Conservation (phyloP, 1,140 invertebrate genomes). For the Drosophila littoralis region DNA sequence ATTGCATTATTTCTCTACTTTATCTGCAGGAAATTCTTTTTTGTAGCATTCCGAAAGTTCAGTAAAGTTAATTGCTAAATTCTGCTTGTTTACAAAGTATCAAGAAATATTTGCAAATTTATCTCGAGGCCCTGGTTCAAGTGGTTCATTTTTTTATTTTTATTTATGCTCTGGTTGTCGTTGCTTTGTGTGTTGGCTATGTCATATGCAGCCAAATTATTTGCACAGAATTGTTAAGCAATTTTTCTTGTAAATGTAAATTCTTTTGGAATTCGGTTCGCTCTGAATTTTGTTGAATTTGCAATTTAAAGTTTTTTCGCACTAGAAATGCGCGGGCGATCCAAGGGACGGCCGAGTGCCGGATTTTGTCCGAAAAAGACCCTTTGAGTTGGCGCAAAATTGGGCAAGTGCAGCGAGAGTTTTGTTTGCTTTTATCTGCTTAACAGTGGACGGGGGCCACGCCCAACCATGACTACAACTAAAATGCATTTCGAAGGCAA, state of each 20-base stretch:
- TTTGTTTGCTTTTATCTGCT: conserved; percentile 49
- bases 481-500: conserved; percentile 8
- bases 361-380: conserved; percentile 14
- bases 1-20: too few relatives aligned
- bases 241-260: conserved; percentile 50
- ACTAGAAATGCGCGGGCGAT: conserved; percentile 9
- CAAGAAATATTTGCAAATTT: conserved; percentile 2
- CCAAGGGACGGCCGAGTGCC: background rate
- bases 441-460: conserved; percentile 8
- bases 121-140: too few relatives aligned
- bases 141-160: conserved; percentile 3
- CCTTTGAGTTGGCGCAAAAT: conserved; percentile 39
- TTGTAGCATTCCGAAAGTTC: background rate
- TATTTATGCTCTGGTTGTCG: conserved; percentile 4
- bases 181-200: conserved; percentile 12
- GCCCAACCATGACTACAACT: conserved; percentile 2
- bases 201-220: conserved; percentile 48
- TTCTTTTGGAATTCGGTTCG: conserved; percentile 41
- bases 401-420: conserved; percentile 37
- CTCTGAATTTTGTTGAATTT: conserved; percentile 49
- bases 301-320: conserved; percentile 53
- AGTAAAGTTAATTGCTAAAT: conserved; percentile 1
- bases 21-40: background rate
- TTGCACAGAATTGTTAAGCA: conserved; percentile 36
- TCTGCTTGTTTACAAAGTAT: background rate